These are phyloP conservation scores for Cheracebus regulus DNA, from an alignment of 2,797 vertebrate genomes.

Conservation along the genomic window DNA sequence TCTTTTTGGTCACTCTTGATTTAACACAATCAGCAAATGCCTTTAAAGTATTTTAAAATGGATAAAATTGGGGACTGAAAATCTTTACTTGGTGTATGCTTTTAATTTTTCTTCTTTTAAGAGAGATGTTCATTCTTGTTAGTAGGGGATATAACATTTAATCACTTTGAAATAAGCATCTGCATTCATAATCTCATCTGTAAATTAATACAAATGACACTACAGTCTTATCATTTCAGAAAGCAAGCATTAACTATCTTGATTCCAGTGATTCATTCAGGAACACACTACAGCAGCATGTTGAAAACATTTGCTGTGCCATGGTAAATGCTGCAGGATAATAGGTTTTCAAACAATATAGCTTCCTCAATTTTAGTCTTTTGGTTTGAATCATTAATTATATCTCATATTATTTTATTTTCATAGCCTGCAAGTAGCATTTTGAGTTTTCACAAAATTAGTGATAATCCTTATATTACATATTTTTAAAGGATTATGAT, in stretches of 20 bases:
- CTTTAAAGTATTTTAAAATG: not conserved
- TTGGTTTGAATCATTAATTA: not conserved
- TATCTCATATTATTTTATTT: not conserved
- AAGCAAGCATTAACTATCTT: not conserved
- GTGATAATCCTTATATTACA: not conserved
- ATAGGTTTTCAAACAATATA: not conserved
- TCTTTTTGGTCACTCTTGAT: slow-evolving; percentile 4
- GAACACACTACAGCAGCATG: not conserved
- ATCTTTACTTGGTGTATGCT: not conserved
- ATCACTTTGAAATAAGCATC: slow-evolving; percentile 37
- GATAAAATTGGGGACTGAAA: not conserved
- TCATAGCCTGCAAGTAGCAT: not conserved
- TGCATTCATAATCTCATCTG: not conserved
- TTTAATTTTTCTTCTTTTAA: not conserved
- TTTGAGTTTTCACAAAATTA: not conserved
- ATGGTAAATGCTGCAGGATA: not conserved
- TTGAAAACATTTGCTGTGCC: slow-evolving; percentile 5
- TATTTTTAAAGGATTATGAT: not conserved
- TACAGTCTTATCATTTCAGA: not conserved
- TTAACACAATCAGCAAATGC: not conserved
- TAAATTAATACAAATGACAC: slow-evolving; percentile 54
- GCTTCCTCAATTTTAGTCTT: not conserved
- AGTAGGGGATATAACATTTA: not conserved
- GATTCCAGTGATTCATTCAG: not conserved
- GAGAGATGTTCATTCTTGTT: not conserved